Evolutionary conservation across 2,113 vertebrate species (phyloP), one percentile per base, ranked within the genome.

Genomic region (Daubentonia madagascariensis): DNA sequence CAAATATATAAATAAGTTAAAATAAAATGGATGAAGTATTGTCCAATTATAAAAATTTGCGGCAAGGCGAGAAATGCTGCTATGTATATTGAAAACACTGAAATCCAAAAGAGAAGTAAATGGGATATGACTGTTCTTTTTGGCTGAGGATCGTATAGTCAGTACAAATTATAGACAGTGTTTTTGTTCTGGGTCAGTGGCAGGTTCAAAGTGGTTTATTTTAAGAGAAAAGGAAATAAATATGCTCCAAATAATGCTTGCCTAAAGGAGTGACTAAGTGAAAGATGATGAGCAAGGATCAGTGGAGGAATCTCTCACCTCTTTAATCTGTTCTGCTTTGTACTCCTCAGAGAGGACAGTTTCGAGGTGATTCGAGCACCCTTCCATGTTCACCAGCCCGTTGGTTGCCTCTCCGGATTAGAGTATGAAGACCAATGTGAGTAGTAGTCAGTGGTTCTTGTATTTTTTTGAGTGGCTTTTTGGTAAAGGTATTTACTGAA

Each of bases 281-380:
- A 52, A 72, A 11, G 65, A n/a, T 30, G 43, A 22, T 16, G n/a
- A 30, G 22, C 8, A 40, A 17, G 25, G 83, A 22, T 35, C 8
- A 5, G 0, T 59, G 45, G 20, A 6, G 10, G 6, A 5, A 35
- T 20, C 1, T 28, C 6, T 61, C 20, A 2, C 54, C 6, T 54
- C 59, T 52, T 65, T 35, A 17, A 25, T 20, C 32, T 50, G 2
- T n/a, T 86, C 52, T 57, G 54, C 9, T 80, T 9, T 57, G 23
- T 25, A 43, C 89, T 81, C 54, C 54, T 57, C 75, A 88, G 75
- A n/a, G 23, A 8, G n/a, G 61, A 25, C 9, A 5, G 32, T 32
- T 50, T 13, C 6, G 9, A 52, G 32, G 17, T n/a, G 76, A 35
- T 13, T 52, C 48, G 10, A 1, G 48, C 30, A 50, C 30, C 32